Conservation (phyloP, 2,888 invertebrate genomes). For the Diarsia mendica region DNA sequence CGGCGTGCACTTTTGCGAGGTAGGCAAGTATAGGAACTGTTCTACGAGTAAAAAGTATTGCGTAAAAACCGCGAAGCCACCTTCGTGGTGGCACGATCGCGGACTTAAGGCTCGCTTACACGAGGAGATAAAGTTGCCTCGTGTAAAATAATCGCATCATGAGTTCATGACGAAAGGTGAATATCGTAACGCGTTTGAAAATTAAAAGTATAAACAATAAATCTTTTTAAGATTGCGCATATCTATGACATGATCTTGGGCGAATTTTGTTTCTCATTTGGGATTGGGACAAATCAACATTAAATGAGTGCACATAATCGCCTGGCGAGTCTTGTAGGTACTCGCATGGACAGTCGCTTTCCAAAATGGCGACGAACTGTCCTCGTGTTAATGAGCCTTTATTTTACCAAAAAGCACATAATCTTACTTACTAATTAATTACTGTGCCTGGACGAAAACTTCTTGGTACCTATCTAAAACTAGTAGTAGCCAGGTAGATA, state of each 20-base stretch:
- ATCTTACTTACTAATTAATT: not conserved
- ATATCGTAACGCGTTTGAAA: not conserved
- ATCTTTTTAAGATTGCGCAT: not conserved
- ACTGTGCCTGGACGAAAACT: not conserved
- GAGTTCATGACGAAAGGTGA: not conserved
- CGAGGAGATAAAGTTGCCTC: conserved; percentile 13
- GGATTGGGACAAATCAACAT: not conserved
- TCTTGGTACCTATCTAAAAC: not conserved
- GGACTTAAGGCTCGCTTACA: not conserved
- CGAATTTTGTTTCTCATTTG: not conserved
- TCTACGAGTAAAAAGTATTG: conserved; percentile 21
- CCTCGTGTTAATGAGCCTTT: not conserved
- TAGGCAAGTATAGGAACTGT: conserved; percentile 14
- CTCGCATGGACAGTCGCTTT: not conserved
- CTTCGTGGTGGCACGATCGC: conserved; percentile 23
- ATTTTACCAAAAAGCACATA: not conserved
- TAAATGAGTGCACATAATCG: too few relatives aligned
- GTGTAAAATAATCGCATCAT: conserved; percentile 6
- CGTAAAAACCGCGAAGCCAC: conserved; percentile 44
- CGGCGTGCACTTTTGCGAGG: conserved; percentile 11
- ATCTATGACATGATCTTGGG: not conserved
- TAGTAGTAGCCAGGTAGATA: not conserved
- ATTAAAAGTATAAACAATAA: not conserved
- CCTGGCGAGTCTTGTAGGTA: too few relatives aligned
- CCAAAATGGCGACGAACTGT: not conserved